Conservation (phyloP, 2,797 vertebrate genomes). For the Rhinella marina region DNA sequence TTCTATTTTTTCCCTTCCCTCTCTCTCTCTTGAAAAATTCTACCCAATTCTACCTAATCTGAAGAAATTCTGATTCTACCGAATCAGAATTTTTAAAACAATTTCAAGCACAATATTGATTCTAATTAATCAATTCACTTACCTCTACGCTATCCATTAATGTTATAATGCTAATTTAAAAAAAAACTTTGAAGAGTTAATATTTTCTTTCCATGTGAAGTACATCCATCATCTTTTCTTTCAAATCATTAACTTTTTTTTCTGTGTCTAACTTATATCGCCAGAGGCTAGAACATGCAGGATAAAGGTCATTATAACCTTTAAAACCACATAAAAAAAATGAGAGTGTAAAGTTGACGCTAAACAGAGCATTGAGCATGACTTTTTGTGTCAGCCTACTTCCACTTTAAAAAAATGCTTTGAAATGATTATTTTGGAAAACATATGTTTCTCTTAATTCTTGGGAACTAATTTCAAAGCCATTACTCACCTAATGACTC, state of each 20-base stretch:
- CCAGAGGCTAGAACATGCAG: neutral
- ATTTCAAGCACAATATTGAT: no score
- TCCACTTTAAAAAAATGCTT: slow-evolving; percentile 60
- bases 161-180: no score
- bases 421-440: slow-evolving; percentile 73
- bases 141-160: no score
- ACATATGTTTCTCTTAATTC: slow-evolving; percentile 75
- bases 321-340: neutral
- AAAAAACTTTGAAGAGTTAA: no score
- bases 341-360: neutral
- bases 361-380: slow-evolving; percentile 35
- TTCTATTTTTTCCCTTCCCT: no score
- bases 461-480: slow-evolving; percentile 75
- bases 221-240: neutral
- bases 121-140: no score
- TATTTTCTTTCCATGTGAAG: neutral
- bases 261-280: neutral
- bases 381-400: slow-evolving; percentile 29
- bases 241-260: neutral
- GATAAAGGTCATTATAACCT: neutral
- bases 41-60: no score
- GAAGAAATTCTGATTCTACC: no score
- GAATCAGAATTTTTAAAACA: no score
- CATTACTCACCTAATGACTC: slow-evolving; percentile 82
- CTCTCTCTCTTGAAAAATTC: no score